Conservation (phyloP, 1,140 invertebrate species). For the Drosophila ambigua region DNA sequence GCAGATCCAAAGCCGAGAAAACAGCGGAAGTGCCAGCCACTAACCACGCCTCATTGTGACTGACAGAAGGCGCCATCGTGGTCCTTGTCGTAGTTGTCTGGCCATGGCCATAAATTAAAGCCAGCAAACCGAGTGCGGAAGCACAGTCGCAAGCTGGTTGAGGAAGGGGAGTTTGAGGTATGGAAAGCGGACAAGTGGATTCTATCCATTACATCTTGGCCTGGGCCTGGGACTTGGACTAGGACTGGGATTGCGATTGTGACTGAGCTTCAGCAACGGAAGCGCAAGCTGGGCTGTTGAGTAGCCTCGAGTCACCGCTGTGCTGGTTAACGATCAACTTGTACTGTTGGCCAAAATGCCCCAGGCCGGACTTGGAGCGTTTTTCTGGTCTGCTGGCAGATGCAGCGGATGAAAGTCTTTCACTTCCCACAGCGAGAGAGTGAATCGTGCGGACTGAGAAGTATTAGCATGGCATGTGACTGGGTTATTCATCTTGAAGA, state of each 20-base stretch:
- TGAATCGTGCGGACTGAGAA: no score
- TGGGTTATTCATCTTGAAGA: no score
- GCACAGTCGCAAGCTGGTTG: conserved; percentile 51
- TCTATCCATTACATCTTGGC: conserved; percentile 74
- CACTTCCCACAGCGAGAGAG: no score
- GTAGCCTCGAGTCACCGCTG: conserved; percentile 58
- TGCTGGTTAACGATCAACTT: conserved; percentile 61
- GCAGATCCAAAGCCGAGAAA: conserved; percentile 40
- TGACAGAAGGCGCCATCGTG: conserved; percentile 54
- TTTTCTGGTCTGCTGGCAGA: background rate
- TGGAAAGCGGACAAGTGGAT: conserved; percentile 58
- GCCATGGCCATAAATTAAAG: conserved; percentile 76
- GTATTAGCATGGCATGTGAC: no score
- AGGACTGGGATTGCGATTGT: background rate
- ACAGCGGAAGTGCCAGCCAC: conserved; percentile 62
- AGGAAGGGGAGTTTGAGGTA: background rate
- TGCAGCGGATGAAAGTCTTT: background rate
- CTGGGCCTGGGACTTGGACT: conserved; percentile 11
- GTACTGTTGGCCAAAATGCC: conserved; percentile 18
- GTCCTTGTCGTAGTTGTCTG: conserved; percentile 35
- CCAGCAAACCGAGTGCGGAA: conserved; percentile 74
- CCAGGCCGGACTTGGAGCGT: conserved; percentile 47
- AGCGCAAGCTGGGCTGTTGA: conserved; percentile 70
- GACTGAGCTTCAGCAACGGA: conserved; percentile 42
- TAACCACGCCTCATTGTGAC: conserved; percentile 30